Percentiles rank a stretch among this genome's conserved stretches.
These are phyloP conservation scores for Pseudotriccus pelzelni DNA, from an alignment of 2,797 vertebrate species.

Conservation along the genomic window DNA sequence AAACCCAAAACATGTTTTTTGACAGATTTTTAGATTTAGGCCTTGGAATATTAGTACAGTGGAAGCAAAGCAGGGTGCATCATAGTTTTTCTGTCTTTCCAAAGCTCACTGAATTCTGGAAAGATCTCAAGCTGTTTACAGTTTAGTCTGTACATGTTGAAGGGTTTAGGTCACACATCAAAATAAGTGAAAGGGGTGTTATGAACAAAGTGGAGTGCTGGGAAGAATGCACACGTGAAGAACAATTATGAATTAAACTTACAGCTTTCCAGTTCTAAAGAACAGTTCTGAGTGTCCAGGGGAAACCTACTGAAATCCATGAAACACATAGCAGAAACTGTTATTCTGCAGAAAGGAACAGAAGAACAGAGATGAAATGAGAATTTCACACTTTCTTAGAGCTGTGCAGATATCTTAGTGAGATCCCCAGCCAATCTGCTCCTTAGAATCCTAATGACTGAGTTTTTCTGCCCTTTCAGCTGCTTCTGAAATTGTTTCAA, in stretches of 20 bases:
- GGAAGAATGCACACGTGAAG: not conserved
- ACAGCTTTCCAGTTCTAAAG: constrained; percentile 94
- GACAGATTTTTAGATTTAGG: not conserved
- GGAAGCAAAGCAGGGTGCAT: not conserved
- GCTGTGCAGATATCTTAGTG: not conserved
- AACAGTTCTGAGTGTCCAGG: constrained; percentile 93
- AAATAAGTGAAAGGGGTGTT: not conserved
- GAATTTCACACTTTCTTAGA: not conserved
- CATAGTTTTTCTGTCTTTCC: not conserved
- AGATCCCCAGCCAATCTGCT: not conserved
- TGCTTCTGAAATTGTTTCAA: not conserved
- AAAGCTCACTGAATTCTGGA: not conserved
- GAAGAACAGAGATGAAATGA: not conserved
- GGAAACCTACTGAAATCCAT: constrained; percentile 96
- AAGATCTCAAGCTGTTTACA: not conserved
- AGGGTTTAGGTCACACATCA: not conserved
- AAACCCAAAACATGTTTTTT: not conserved
- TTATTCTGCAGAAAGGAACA: constrained; percentile 80
- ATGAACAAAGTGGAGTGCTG: not conserved
- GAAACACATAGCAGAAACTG: constrained; percentile 90
- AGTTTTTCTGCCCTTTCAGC: not conserved
- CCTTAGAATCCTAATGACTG: not conserved
- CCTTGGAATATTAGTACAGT: not conserved
- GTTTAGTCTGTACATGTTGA: not conserved
- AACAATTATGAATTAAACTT: constrained; percentile 73